These are phyloP conservation scores for Paraescarpia echinospica DNA, from an alignment of 1,140 invertebrate species.

Conservation along the genomic window DNA sequence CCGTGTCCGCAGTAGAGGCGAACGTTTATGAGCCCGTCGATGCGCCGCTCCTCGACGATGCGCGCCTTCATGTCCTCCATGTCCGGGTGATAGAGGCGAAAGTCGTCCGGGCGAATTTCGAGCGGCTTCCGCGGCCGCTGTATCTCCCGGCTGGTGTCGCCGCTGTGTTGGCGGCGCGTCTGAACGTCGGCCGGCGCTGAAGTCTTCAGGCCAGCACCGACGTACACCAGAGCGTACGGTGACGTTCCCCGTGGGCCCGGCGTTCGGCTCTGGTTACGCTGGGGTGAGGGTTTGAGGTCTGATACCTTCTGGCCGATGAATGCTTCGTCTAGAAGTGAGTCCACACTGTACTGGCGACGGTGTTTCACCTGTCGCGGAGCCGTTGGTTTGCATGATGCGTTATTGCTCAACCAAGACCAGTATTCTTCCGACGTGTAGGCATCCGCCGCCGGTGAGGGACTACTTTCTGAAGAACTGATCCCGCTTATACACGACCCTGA, in stretches of 20 bases:
- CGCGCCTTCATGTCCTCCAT: conserved; percentile 35
- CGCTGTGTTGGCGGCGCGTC: conserved; percentile 27
- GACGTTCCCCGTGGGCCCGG: not conserved
- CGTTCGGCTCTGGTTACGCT: not conserved
- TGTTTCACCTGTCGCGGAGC: not conserved
- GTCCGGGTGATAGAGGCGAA: conserved; percentile 50
- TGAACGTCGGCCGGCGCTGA: not conserved
- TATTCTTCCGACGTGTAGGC: conserved; percentile 3
- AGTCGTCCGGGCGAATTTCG: conserved; percentile 54
- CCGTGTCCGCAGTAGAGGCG: conserved; percentile 87
- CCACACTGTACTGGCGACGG: not conserved
- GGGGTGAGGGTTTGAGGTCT: not conserved
- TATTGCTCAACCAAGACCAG: not conserved
- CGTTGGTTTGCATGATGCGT: not conserved
- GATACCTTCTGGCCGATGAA: not conserved
- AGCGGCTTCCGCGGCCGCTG: conserved; percentile 53
- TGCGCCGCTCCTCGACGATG: conserved; percentile 58
- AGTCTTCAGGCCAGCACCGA: not conserved
- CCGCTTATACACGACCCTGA: not conserved
- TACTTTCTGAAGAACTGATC: not conserved
- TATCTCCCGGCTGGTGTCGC: conserved; percentile 41
- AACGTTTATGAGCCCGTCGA: conserved; percentile 88
- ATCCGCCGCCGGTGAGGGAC: not conserved
- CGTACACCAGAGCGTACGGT: not conserved
- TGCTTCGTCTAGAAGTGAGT: not conserved